Percentiles rank a stretch among this genome's conserved stretches.
phyloP scores from a whole-genome alignment of 1,140 invertebrate species.

The Helicoverpa armigera region DNA sequence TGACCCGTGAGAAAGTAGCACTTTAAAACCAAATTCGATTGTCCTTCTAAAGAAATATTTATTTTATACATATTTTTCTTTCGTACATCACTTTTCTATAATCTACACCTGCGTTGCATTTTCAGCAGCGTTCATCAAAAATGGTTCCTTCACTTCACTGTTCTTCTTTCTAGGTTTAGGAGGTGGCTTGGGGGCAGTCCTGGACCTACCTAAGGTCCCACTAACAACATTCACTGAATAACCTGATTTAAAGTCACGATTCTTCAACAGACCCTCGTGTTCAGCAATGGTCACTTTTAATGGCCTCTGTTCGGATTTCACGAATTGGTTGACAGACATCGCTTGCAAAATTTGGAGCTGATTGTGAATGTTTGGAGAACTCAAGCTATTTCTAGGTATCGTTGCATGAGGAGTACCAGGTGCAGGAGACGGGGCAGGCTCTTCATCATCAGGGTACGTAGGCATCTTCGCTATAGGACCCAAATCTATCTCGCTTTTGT shows the following conservation, averaged over 20 bases:
- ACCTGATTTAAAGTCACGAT: conserved; percentile 65
- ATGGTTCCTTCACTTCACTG: conserved; percentile 77
- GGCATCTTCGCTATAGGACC: conserved; percentile 83
- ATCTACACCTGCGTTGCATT: conserved; percentile 77
- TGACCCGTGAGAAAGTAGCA: neutral
- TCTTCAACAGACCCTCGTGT: conserved; percentile 71
- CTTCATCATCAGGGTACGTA: conserved; percentile 87
- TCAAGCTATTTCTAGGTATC: conserved; percentile 79
- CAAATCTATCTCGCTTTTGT: conserved; percentile 87
- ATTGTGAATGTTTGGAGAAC: conserved; percentile 82
- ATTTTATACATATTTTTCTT: conserved; percentile 9
- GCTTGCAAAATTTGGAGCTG: conserved; percentile 76
- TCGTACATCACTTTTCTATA: neutral
- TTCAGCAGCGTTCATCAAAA: conserved; percentile 72
- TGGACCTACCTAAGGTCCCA: conserved; percentile 66
- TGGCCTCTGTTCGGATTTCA: conserved; percentile 69
- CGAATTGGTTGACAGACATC: conserved; percentile 62
- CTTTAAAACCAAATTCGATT: conserved; percentile 14
- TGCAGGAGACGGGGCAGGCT: conserved; percentile 83
- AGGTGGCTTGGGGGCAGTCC: conserved; percentile 67
- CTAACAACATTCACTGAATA: conserved; percentile 74
- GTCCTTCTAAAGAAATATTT: neutral
- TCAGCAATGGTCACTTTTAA: conserved; percentile 74
- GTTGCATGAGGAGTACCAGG: conserved; percentile 81
- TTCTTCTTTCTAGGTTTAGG: conserved; percentile 71